Base-by-base conservation (phyloP, 2,797 vertebrate genomes). In the Somateria mollissima region DNA sequence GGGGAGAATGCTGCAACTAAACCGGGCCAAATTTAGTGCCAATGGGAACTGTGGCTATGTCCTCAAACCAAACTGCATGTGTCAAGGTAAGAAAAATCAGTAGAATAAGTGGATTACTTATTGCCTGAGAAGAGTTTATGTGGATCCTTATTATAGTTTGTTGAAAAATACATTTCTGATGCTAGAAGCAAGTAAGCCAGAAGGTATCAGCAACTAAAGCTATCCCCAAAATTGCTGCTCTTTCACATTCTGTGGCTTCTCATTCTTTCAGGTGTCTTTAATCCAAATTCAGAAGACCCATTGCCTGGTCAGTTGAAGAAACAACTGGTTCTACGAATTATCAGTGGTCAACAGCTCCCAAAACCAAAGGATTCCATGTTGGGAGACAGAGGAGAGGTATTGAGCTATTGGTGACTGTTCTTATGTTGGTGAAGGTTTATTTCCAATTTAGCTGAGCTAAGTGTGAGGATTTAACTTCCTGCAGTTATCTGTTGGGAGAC, bases 321-420 rank as follows among this genome's bases (percentile, higher is more conserved):
- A 84, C 99, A 99, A 94, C 97, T 99, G 90, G 98, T 99, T 58
- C 95, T 99, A 22, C 98, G 99, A 96, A 98, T 99, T 92, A 99
- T 99, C 96, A 99, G 99, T 8, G 99, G 99, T 22, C 99, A 99
- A n/a, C 99, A 99, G 94, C 98, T 99, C 61, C 99, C 99, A 13
- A 99, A 99, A 97, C 99, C 99, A 4, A 99, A 99, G 90, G 99
- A 99, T 97, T 99, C 99, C 2, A 98, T 99, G 99, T 87, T 99
- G 84, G 99, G 99, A 53, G 99, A 99, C 97, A 97, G 99, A 73
- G 99, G 99, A 98, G 99, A 99, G 99, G 99, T 99, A 97, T 82
- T 47, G 54, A 14, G 49, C 36, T 56, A 24, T 25, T 3, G 0
- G 6, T 51, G n/a, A 6, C 28, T 36, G 20, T 13, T 67, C 13